phyloP scores from a whole-genome alignment of 2,888 invertebrate species.

The Chymomyza amoena region DNA sequence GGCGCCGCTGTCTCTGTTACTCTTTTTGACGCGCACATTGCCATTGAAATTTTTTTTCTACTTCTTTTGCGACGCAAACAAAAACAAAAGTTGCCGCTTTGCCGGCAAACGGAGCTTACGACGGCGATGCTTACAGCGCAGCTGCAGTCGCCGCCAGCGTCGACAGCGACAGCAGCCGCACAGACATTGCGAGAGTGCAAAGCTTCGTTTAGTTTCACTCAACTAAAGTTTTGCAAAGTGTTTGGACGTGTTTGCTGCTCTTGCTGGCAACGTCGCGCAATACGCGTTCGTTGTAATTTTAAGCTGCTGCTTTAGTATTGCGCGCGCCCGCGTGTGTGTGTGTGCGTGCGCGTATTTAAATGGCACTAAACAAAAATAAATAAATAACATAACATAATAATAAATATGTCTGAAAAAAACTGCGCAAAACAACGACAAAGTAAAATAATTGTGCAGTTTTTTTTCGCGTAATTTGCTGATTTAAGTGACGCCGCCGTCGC shows the following conservation, averaged over 20 bases:
- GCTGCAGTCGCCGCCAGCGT: constrained; percentile 2
- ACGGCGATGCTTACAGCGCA: constrained; percentile 19
- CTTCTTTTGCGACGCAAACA: constrained; percentile 58
- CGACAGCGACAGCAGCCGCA: constrained; percentile 19
- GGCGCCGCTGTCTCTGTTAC: constrained; percentile 41
- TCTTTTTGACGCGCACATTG: neutral
- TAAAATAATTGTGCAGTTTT: constrained; percentile 34
- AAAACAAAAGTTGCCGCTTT: constrained; percentile 57
- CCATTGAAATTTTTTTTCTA: constrained; percentile 62
- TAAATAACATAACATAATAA: constrained; percentile 14
- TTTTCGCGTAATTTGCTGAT: constrained; percentile 30
- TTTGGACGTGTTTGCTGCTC: constrained; percentile 63
- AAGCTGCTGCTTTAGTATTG: constrained; percentile 43
- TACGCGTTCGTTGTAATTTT: constrained; percentile 44
- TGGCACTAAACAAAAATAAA: constrained; percentile 34
- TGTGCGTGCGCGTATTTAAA: constrained; percentile 16
- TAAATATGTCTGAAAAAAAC: constrained; percentile 1
- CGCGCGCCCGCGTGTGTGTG: constrained; percentile 27
- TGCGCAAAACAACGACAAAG: constrained; percentile 26
- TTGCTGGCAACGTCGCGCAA: constrained; percentile 51
- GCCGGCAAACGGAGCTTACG: constrained; percentile 61
- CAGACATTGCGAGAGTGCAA: constrained; percentile 40
- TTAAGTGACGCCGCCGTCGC: constrained; percentile 39
- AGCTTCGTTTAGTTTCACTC: constrained; percentile 53
- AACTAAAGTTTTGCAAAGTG: constrained; percentile 66